phyloP scores from a whole-genome alignment of 2,797 vertebrate genomes.

The Lacerta bilineata region DNA sequence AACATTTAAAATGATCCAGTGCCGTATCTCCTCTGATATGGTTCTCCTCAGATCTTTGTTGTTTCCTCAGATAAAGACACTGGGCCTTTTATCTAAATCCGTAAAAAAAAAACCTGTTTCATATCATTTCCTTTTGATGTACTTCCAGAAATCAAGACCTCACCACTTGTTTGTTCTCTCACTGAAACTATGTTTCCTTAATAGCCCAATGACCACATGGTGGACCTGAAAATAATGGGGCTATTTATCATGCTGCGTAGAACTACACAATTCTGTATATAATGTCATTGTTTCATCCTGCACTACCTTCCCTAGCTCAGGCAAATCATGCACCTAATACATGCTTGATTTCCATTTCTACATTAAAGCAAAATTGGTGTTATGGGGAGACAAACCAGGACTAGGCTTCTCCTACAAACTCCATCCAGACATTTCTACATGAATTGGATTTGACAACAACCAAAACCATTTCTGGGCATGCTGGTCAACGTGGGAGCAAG shows the following conservation, averaged over 20 bases:
- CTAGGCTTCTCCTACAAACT: background rate
- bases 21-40: background rate
- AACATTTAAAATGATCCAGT: background rate
- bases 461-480: background rate
- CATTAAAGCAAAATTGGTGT: background rate
- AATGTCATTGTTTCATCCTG: constrained; percentile 2
- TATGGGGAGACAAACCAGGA: background rate
- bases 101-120: background rate
- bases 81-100: background rate
- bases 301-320: background rate
- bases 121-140: background rate
- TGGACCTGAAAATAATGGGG: background rate
- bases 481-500: background rate
- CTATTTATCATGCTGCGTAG: background rate
- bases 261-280: background rate
- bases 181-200: background rate
- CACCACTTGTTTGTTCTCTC: background rate
- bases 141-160: constrained; percentile 8
- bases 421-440: background rate
- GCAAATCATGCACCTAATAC: background rate
- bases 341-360: background rate
- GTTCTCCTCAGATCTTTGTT: background rate
- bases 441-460: background rate
- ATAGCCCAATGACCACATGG: background rate
- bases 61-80: background rate